These are phyloP conservation scores for Mixornis gularis DNA, from an alignment of 2,113 vertebrate species.

Conservation along the genomic window DNA sequence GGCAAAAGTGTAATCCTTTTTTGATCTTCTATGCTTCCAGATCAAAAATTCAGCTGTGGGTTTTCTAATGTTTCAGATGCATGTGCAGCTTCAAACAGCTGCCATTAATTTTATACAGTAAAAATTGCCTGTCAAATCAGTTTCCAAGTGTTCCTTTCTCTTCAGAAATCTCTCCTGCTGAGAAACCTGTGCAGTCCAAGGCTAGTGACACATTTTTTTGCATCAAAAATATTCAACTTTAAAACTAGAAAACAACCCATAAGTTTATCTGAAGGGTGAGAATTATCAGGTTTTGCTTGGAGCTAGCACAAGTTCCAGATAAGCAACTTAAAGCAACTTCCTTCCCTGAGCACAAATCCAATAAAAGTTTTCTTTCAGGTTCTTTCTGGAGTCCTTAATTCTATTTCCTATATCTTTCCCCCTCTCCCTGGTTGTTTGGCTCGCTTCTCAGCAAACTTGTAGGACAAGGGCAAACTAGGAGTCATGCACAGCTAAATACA, in stretches of 20 bases:
- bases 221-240: neutral
- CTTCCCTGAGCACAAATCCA: neutral
- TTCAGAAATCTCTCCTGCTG: neutral
- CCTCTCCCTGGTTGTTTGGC: neutral
- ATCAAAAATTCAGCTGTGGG: neutral
- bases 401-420: neutral
- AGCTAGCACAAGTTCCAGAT: neutral
- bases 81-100: neutral
- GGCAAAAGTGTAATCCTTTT: neutral
- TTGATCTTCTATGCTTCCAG: neutral
- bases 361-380: neutral
- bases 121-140: neutral
- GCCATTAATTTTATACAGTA: neutral
- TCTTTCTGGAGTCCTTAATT: neutral
- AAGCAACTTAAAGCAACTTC: neutral
- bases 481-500: neutral
- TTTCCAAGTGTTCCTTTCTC: neutral
- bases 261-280: neutral
- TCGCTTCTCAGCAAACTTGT: accelerated
- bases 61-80: conserved; percentile 1
- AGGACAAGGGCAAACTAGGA: neutral
- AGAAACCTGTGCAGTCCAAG: neutral
- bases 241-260: neutral
- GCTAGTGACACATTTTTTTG: neutral
- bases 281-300: neutral